Conservation (phyloP, 2,797 vertebrate species). For the Masticophis lateralis region DNA sequence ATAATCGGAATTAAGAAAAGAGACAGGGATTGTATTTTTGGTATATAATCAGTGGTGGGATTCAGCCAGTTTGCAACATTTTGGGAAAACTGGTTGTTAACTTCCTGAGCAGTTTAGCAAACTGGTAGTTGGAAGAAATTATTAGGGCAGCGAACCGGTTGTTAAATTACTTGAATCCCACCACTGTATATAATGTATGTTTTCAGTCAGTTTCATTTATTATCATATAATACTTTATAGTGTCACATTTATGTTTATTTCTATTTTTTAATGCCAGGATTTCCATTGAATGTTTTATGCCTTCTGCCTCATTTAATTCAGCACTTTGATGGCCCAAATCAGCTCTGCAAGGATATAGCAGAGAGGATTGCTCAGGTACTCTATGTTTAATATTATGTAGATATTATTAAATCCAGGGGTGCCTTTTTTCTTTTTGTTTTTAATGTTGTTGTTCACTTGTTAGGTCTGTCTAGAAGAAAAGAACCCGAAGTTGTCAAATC, state of each 20-base stretch:
- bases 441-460: conserved; percentile 42
- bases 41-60: neutral
- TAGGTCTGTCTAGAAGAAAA: conserved; percentile 97
- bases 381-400: neutral
- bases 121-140: too few species aligned
- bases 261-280: conserved; percentile 76
- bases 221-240: neutral
- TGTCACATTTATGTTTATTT: neutral
- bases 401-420: conserved; percentile 1
- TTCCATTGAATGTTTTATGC: conserved; percentile 95
- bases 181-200: neutral
- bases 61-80: too few species aligned
- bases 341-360: conserved; percentile 96
- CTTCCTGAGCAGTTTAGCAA: too few species aligned
- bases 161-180: too few species aligned
- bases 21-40: neutral
- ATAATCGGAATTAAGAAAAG: neutral
- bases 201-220: neutral
- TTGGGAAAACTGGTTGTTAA: too few species aligned
- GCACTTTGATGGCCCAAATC: conserved; percentile 93
- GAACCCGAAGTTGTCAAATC: conserved; percentile 92
- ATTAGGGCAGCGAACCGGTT: too few species aligned
- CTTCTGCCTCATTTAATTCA: conserved; percentile 96
- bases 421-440: conserved; percentile 17
- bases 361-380: conserved; percentile 97